Conservation (phyloP, 2,113 vertebrate genomes). For the Amphiprion ocellaris region DNA sequence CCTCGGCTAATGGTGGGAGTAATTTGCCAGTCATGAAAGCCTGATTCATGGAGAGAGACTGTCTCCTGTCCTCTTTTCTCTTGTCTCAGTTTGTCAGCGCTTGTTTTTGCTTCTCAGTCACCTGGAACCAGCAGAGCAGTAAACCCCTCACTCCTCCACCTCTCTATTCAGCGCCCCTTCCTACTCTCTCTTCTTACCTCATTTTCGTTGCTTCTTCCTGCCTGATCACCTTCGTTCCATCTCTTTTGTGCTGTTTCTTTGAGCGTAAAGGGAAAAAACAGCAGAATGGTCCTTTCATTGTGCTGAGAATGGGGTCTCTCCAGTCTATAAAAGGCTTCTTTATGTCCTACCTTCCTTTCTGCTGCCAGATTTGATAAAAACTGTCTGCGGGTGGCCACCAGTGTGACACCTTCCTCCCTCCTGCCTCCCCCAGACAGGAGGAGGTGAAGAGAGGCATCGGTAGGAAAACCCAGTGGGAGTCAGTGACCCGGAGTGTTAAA, state of each 20-base stretch:
- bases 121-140: conserved; percentile 67
- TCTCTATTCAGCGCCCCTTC: conserved; percentile 9
- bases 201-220: conserved; percentile 3
- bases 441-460: conserved; percentile 33
- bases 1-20: conserved; percentile 68
- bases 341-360: conserved; percentile 56
- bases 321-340: conserved; percentile 67
- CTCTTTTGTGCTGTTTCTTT: neutral
- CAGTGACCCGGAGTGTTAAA: conserved; percentile 54
- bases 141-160: conserved; percentile 39
- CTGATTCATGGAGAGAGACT: conserved; percentile 70
- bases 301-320: conserved; percentile 42
- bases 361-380: conserved; percentile 59
- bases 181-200: neutral
- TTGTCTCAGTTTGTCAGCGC: conserved; percentile 61
- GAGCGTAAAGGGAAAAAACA: conserved; percentile 28
- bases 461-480: conserved; percentile 43
- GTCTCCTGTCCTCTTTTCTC: conserved; percentile 67
- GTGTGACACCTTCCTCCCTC: conserved; percentile 33
- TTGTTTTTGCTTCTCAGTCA: conserved; percentile 64
- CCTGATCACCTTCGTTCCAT: conserved; percentile 13
- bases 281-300: conserved; percentile 62
- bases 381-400: conserved; percentile 57
- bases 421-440: conserved; percentile 15
- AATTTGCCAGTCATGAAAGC: conserved; percentile 71